Conservation (phyloP, 2,113 vertebrate genomes). For the Anarhynchus alexandrinus region DNA sequence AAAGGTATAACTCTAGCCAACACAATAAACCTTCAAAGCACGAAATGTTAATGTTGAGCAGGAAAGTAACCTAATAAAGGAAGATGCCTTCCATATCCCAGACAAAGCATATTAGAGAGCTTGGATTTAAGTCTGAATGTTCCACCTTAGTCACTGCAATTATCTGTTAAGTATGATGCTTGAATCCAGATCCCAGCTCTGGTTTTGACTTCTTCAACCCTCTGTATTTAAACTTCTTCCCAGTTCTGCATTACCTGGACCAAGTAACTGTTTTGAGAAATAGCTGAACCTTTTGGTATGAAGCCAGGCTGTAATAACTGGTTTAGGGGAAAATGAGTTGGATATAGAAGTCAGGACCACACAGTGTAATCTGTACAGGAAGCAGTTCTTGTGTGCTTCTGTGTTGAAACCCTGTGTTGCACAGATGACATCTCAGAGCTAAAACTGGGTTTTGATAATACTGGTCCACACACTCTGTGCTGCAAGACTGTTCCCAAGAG, state of each 20-base stretch:
- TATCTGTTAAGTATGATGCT: conserved; percentile 6
- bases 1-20: conserved; percentile 51
- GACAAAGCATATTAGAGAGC: conserved; percentile 45
- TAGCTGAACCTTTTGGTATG: background rate
- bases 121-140: conserved; percentile 34
- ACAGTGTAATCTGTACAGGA: background rate
- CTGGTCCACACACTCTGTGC: background rate
- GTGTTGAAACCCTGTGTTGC: background rate
- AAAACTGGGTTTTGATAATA: background rate
- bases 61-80: conserved; percentile 63
- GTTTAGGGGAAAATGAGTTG: background rate
- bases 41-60: conserved; percentile 17
- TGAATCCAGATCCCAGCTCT: background rate
- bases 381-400: background rate
- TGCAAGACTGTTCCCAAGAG: background rate
- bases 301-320: background rate
- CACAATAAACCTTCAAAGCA: conserved; percentile 61
- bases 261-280: background rate
- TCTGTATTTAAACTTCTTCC: background rate
- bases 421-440: background rate
- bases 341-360: background rate
- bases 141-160: conserved; percentile 31
- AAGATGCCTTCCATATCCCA: conserved; percentile 48
- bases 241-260: background rate
- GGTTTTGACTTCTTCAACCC: background rate